Base-by-base conservation (phyloP, 2,888 invertebrate species). In the Synergus gifuensis region DNA sequence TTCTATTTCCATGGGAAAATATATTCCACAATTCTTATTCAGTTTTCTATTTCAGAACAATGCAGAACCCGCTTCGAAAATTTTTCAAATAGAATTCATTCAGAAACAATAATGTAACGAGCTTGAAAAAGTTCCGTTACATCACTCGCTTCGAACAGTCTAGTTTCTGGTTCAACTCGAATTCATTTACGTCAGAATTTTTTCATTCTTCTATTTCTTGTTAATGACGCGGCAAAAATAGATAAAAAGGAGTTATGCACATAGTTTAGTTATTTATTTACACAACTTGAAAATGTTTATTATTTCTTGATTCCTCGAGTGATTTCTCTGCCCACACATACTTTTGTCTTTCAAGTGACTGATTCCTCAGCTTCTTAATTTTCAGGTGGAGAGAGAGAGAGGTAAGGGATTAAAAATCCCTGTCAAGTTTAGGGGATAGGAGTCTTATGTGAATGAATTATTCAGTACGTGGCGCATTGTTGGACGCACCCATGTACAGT, bases 401-500 rank as follows among this genome's bases (percentile, higher is more conserved):
- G 3, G 46, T 49, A 22, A 14, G 12, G 22, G 7, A n/a, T 42
- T 18, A 73, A 73, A 73, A 73, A 36, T 73, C 28, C n/a, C 49
- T 49, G 28, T 46, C 16, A 46, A 46, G 46, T 73, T 73, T 73
- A 16, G 36, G 54, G 46, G 12, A 49, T 44, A 14, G 18, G 22
- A 22, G 16, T 80, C 78, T 66, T 46, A 62, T 80, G 80, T 79
- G 36, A 79, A 85, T 85, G 82, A 85, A 85, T 85, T 79, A 85
- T 85, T 85, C 83, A 85, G 79, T 63, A 79, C 80, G 81, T 67
- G 76, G 66, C 79, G 77, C 63, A 79, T 81, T 84, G 83, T 84
- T 79, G 84, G 84, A 85, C 85, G 84, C 85, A 77, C 85, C 85
- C 84, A 85, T 81, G 81, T 79, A 82, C 76, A 81, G 81, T 67